Conservation (phyloP, 2,113 vertebrate species). For the Psephotus haematonotus region DNA sequence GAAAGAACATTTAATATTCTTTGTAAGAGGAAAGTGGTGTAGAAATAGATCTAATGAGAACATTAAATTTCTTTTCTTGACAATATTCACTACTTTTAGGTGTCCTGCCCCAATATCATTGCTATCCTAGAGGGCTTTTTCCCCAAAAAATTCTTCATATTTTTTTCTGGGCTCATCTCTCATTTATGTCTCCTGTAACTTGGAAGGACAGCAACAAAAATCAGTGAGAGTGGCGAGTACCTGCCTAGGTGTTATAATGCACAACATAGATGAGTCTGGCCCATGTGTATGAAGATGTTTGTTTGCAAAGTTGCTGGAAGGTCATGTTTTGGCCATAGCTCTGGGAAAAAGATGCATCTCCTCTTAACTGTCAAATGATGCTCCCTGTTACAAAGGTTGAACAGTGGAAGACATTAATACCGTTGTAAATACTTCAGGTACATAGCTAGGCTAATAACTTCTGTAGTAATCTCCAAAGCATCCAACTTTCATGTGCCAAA, state of each 20-base stretch:
- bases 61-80: neutral
- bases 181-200: neutral
- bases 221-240: neutral
- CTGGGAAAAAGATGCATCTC: neutral
- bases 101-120: neutral
- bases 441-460: neutral
- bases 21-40: too few relatives aligned
- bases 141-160: accelerated
- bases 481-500: slow-evolving; percentile 18
- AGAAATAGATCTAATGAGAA: neutral
- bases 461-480: slow-evolving; percentile 42
- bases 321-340: neutral
- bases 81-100: neutral
- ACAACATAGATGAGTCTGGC: neutral
- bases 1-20: too few relatives aligned
- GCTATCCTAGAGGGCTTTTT: neutral
- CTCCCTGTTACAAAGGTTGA: neutral
- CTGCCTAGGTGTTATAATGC: neutral
- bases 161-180: neutral
- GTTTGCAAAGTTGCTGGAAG: neutral
- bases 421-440: neutral
- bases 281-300: neutral
- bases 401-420: slow-evolving; percentile 13
- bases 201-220: neutral
- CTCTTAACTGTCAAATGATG: neutral